These are phyloP conservation scores for Agapornis canus DNA, from an alignment of 2,797 vertebrate genomes.

Conservation along the genomic window DNA sequence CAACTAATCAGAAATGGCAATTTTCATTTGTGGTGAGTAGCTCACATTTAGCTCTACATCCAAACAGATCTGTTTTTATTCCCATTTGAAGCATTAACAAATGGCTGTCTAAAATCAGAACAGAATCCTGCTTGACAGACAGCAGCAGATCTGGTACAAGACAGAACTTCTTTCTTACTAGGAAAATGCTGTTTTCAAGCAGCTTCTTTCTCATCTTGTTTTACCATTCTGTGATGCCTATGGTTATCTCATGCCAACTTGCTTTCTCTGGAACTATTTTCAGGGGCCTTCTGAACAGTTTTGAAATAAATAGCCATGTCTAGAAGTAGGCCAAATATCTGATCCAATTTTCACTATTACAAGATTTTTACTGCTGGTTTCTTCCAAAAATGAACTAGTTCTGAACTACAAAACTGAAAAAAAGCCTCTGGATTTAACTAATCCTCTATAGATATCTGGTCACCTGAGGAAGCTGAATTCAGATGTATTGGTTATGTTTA, in stretches of 20 bases:
- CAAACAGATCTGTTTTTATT: background rate
- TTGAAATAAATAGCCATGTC: background rate
- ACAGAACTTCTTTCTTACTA: background rate
- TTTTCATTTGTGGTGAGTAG: background rate
- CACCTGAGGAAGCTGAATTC: background rate
- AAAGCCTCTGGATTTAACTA: background rate
- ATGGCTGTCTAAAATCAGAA: background rate
- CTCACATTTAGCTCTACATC: background rate
- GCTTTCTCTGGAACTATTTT: background rate
- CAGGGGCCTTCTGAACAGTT: background rate
- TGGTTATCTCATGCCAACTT: background rate
- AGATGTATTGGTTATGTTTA: background rate
- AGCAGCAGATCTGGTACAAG: background rate
- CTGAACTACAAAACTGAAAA: background rate
- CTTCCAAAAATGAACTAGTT: background rate
- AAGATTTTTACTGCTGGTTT: background rate
- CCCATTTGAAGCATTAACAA: background rate
- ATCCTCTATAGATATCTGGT: background rate
- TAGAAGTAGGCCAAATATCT: background rate
- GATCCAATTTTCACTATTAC: background rate
- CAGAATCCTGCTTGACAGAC: rapidly evolving
- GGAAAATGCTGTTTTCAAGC: background rate
- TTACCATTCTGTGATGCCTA: background rate
- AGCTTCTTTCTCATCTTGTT: background rate
- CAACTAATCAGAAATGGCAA: background rate